Evolutionary conservation across 30 jellyfish, hydroid and myxozoan genomes (phyloP).

Genomic region (Rhopilema esculentum): DNA sequence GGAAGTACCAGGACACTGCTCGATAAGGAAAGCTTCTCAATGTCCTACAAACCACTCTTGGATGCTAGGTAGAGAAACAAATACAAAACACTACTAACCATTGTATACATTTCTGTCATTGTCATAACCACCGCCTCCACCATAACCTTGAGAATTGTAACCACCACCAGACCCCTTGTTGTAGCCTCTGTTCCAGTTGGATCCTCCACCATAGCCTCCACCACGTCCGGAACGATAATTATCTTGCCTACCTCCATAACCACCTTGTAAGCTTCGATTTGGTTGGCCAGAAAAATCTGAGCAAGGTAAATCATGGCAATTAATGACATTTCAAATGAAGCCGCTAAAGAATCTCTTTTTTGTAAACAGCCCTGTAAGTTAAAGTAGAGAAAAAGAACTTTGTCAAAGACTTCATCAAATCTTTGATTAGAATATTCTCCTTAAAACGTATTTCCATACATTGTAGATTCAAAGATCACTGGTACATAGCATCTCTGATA

Average conservation of each 20-base stretch:
- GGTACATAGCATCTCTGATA: background rate
- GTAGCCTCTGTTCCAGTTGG: slow-evolving; percentile 55
- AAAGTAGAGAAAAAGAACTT: no score
- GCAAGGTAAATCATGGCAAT: no score
- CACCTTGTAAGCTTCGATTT: slow-evolving; percentile 69
- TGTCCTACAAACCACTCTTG: background rate
- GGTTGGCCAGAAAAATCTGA: slow-evolving; percentile 69
- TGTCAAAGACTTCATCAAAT: no score
- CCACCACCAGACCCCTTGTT: slow-evolving; percentile 49
- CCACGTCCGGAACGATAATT: slow-evolving; percentile 76
- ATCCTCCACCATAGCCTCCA: slow-evolving; percentile 92
- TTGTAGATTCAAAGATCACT: no score
- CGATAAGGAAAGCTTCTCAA: no score
- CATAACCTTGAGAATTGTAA: slow-evolving; percentile 37
- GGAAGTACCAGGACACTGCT: no score
- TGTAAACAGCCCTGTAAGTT: background rate
- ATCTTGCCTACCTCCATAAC: slow-evolving; percentile 78
- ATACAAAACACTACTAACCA: no score
- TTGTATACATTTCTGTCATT: slow-evolving; percentile 64
- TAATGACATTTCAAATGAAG: no score
- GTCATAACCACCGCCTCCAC: slow-evolving; percentile 62
- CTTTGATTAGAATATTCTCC: no score
- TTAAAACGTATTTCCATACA: no score
- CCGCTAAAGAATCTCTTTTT: background rate
- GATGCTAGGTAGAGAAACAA: no score